phyloP scores from a whole-genome alignment of 2,797 vertebrate genomes.

The Cottoperca gobio region DNA sequence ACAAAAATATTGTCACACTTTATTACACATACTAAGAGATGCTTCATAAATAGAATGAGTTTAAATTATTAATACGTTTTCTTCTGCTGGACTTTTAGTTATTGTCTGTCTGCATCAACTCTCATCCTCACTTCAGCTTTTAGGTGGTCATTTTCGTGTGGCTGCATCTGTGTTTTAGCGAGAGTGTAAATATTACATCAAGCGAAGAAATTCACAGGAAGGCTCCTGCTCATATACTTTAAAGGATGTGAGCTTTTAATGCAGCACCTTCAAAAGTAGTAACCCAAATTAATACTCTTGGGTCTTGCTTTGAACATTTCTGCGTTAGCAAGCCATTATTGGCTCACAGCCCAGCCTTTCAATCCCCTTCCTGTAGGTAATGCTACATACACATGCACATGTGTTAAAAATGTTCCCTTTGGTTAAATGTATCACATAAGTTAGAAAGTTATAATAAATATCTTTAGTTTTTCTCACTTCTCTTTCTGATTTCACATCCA shows the following conservation, averaged over 20 bases:
- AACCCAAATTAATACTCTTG: conserved; percentile 33
- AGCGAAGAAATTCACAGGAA: conserved; percentile 26
- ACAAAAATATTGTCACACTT: conserved; percentile 12
- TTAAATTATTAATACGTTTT: conserved; percentile 47
- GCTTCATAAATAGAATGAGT: conserved; percentile 24
- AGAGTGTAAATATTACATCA: conserved; percentile 58
- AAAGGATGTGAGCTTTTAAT: conserved; percentile 45
- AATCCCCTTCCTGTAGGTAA: background rate
- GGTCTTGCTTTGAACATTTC: conserved; percentile 44
- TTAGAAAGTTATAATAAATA: background rate
- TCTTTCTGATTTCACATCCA: background rate
- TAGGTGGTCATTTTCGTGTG: conserved; percentile 29
- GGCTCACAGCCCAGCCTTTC: conserved; percentile 25
- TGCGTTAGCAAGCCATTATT: conserved; percentile 7
- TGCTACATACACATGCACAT: background rate
- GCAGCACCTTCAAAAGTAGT: conserved; percentile 41
- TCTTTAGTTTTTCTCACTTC: background rate
- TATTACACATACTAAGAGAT: conserved; percentile 8
- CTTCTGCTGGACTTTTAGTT: conserved; percentile 20
- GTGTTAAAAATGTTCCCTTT: background rate
- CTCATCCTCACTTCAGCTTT: conserved; percentile 11
- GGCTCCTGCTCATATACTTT: conserved; percentile 12
- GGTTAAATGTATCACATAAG: background rate
- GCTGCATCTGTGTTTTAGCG: conserved; percentile 11
- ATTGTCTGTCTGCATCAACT: conserved; percentile 36